phyloP scores from a whole-genome alignment of 2,113 vertebrate species.

The Petaurus breviceps region DNA sequence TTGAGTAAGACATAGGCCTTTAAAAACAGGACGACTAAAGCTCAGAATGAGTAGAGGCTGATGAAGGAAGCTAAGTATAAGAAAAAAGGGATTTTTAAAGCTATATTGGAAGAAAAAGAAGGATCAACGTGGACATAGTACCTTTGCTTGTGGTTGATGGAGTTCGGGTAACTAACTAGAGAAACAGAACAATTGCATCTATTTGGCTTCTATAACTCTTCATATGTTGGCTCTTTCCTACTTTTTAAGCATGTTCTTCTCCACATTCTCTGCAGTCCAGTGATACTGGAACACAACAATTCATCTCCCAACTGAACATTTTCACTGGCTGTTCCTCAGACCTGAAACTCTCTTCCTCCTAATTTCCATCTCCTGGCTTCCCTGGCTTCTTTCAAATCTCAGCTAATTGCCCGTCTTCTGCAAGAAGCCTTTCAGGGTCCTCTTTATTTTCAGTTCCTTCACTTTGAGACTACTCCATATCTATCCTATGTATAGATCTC shows the following conservation, averaged over 20 bases:
- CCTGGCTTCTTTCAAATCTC: too few relatives aligned
- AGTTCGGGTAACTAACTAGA: neutral
- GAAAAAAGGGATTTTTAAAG: neutral
- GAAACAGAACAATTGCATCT: neutral
- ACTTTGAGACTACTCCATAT: neutral
- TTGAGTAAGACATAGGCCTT: neutral
- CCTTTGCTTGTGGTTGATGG: neutral
- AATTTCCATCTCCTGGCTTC: neutral
- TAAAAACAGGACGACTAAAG: neutral
- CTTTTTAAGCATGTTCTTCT: neutral
- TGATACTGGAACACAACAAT: neutral
- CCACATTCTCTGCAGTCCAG: neutral
- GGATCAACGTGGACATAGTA: neutral
- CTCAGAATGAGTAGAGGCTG: neutral
- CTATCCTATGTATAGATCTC: neutral
- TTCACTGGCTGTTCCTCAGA: neutral
- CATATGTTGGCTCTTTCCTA: neutral
- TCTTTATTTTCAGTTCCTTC: neutral
- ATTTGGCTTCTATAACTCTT: neutral
- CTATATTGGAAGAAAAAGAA: neutral
- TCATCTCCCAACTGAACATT: neutral
- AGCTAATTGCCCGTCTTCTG: neutral
- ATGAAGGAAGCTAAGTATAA: neutral
- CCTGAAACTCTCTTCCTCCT: neutral
- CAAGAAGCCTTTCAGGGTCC: neutral